Percentiles rank a stretch among this genome's conserved stretches.
Evolutionary conservation across 2,888 invertebrate species (phyloP).

Genomic region (Priocnemis perturbator): DNA sequence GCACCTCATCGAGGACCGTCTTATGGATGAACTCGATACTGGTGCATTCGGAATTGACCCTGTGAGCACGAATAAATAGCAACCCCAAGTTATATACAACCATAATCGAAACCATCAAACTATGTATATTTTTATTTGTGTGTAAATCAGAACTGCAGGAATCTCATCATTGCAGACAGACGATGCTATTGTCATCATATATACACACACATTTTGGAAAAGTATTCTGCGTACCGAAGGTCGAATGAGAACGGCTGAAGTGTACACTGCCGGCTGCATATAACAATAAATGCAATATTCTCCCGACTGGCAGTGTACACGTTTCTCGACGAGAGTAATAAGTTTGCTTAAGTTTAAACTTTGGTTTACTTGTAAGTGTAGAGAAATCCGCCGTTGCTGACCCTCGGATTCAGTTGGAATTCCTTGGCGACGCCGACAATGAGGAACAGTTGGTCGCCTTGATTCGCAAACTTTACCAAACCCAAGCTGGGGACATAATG

Average conservation of each 20-base stretch:
- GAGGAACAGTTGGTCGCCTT: constrained; percentile 80
- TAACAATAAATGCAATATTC: not conserved
- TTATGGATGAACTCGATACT: constrained; percentile 94
- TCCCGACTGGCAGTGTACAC: no score
- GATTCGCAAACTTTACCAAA: constrained; percentile 86
- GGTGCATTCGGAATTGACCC: constrained; percentile 85
- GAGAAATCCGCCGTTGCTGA: constrained; percentile 88
- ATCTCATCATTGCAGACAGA: constrained; percentile 68
- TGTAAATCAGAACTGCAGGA: constrained; percentile 73
- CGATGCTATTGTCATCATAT: constrained; percentile 69
- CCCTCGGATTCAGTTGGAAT: constrained; percentile 90
- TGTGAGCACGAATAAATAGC: constrained; percentile 54
- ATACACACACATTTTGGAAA: not conserved
- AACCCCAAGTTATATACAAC: no score
- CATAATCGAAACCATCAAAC: no score
- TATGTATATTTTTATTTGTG: no score
- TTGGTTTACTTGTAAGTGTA: constrained; percentile 85
- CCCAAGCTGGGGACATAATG: constrained; percentile 78
- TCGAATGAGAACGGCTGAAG: no score
- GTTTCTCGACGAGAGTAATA: not conserved
- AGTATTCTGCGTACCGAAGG: no score
- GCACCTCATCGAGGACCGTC: constrained; percentile 94
- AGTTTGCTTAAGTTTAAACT: constrained; percentile 28
- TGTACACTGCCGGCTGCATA: not conserved
- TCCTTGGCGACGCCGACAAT: constrained; percentile 94